These are phyloP conservation scores for Deilephila elpenor DNA, from an alignment of 2,888 invertebrate species.

Conservation along the genomic window DNA sequence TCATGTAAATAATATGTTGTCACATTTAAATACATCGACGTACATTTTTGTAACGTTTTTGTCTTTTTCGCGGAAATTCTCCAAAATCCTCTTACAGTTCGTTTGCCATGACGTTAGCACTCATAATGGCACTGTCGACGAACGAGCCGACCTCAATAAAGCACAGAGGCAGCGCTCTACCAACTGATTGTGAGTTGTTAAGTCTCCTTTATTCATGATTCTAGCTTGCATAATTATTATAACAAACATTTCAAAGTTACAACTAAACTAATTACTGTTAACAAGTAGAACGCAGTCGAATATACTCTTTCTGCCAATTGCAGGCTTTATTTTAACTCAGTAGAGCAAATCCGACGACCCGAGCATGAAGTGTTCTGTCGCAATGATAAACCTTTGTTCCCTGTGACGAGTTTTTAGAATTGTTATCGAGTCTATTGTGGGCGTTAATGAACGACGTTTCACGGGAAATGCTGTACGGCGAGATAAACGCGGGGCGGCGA, in stretches of 20 bases:
- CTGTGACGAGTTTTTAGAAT: conserved; percentile 69
- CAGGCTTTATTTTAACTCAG: conserved; percentile 21
- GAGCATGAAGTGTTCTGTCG: conserved; percentile 51
- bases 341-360: conserved; percentile 42
- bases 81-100: no score
- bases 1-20: no score
- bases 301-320: conserved; percentile 22
- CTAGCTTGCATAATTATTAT: background rate
- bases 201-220: no score
- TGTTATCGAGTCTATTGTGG: conserved; percentile 71
- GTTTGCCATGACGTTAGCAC: no score
- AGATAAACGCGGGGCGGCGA: conserved; percentile 56
- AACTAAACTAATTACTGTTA: conserved; percentile 1
- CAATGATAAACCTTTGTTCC: conserved; percentile 60
- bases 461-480: conserved; percentile 58
- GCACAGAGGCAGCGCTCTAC: no score
- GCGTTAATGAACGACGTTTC: conserved; percentile 67
- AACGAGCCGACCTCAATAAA: no score
- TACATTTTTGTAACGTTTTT: no score
- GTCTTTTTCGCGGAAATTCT: no score
- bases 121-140: no score
- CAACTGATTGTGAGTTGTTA: no score
- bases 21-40: no score
- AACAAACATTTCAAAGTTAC: background rate
- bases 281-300: background rate